Evolutionary conservation across 2,888 invertebrate genomes (phyloP).

Genomic region (Sminthurinus aureus): DNA sequence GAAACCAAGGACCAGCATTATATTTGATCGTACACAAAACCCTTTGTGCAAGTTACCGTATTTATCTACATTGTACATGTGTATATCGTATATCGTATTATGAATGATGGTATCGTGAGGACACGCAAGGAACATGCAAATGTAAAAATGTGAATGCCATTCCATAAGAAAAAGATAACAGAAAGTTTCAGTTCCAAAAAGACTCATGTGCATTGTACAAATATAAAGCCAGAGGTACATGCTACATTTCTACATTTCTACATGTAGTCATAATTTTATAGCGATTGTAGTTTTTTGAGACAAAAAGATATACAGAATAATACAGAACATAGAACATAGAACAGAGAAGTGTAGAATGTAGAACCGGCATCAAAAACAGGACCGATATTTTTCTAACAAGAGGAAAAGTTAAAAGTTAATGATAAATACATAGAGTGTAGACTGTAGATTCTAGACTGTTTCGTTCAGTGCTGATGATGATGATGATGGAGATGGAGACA

Average conservation of each 20-base stretch:
- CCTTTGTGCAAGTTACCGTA: too few relatives aligned
- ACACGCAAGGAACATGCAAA: not conserved
- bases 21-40: too few relatives aligned
- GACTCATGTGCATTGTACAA: not conserved
- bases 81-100: not conserved
- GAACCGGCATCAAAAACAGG: not conserved
- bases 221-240: not conserved
- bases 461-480: too few relatives aligned
- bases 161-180: not conserved
- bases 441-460: too few relatives aligned
- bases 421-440: conserved; percentile 11
- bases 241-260: too few relatives aligned
- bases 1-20: too few relatives aligned
- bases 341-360: not conserved
- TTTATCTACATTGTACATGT: too few relatives aligned
- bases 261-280: not conserved
- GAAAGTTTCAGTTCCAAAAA: not conserved
- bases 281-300: not conserved
- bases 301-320: not conserved
- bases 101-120: not conserved
- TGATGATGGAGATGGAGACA: not conserved
- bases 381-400: not conserved
- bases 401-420: conserved; percentile 12
- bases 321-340: not conserved
- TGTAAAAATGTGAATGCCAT: conserved; percentile 1